Evolutionary conservation across 2,888 invertebrate species (phyloP), one percentile per base, ranked within the genome.

Genomic region (Acleris literana): DNA sequence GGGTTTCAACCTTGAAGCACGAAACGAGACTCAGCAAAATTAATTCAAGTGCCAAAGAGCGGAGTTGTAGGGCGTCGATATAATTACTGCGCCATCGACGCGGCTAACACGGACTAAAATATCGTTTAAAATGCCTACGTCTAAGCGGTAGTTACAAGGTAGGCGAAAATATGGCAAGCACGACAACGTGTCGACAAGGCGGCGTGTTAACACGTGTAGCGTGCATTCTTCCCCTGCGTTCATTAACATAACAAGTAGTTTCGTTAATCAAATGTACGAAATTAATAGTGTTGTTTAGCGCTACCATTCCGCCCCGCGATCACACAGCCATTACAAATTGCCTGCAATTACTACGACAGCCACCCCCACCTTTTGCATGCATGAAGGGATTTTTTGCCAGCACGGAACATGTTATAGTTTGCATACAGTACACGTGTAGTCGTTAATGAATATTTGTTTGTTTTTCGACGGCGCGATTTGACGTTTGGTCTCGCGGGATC

Each of bases 221-320:
- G 84, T 88, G 90, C 91, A 91, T 92, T 92, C 91, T 91, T 92
- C 89, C 81, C 82, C 80, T 81, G 84, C 86, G 85, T 89, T 90
- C 90, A 92, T 92, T 92, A 89, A 79, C 90, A 92, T 92, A 92
- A 92, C 90, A 91, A 91, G 90, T 90, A 91, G 90, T 92, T 92
- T 88, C 90, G 91, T 92, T 92, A 91, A 92, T 92, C 91, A 92
- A 92, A 92, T 92, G 90, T 90, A 92, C 90, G 86, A 91, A 92
- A 92, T 92, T 92, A 92, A 92, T 91, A 87, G 92, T 86, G 83
- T 84, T 90, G 91, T 90, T 92, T 92, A 91, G 88, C 88, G 84
- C 80, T 85, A 81, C 84, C 88, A 89, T 89, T 86, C 85, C 88
- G 82, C 86, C 85, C 84, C 84, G 88, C 90, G 91, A 91, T 91